Percentiles rank a stretch among this genome's conserved stretches.
Evolutionary conservation across 2,888 invertebrate species (phyloP).

Genomic region (Rhingia campestris): DNA sequence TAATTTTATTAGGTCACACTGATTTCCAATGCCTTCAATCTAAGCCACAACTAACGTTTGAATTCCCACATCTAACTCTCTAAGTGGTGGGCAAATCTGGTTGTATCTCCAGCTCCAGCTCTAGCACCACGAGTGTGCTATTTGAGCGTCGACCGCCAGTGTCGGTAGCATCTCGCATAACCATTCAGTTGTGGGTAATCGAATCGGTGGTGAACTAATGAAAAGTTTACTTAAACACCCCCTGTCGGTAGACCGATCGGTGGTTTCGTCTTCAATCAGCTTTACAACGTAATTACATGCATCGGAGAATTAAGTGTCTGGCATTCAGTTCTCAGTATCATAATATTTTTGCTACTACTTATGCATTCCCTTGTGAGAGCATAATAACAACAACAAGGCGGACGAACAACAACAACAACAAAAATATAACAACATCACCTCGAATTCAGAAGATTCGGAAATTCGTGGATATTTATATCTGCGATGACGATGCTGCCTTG

Average conservation of each 20-base stretch:
- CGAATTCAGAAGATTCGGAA: constrained; percentile 47
- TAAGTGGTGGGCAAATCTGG: constrained; percentile 60
- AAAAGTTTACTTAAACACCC: constrained; percentile 2
- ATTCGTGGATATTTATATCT: constrained; percentile 61
- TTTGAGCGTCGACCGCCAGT: constrained; percentile 8
- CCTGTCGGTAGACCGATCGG: not conserved
- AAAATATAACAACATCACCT: constrained; percentile 9
- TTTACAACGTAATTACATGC: constrained; percentile 31
- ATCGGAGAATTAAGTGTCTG: constrained; percentile 37
- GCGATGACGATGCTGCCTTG: constrained; percentile 33
- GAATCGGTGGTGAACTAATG: constrained; percentile 8
- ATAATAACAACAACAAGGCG: not conserved
- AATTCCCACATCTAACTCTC: not conserved
- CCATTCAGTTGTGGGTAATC: constrained; percentile 20
- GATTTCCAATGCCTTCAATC: not conserved
- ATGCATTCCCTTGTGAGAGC: not conserved
- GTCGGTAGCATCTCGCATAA: constrained; percentile 10
- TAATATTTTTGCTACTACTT: constrained; percentile 49
- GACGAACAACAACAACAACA: constrained; percentile 4
- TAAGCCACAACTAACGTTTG: too few relatives aligned
- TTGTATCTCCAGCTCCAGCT: constrained; percentile 3
- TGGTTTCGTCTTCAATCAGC: constrained; percentile 14
- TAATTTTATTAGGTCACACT: constrained; percentile 32
- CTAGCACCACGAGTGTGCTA: constrained; percentile 36
- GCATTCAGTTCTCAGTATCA: constrained; percentile 50